Evolutionary conservation across 2,797 vertebrate species (phyloP).

Genomic region (Echiichthys vipera): DNA sequence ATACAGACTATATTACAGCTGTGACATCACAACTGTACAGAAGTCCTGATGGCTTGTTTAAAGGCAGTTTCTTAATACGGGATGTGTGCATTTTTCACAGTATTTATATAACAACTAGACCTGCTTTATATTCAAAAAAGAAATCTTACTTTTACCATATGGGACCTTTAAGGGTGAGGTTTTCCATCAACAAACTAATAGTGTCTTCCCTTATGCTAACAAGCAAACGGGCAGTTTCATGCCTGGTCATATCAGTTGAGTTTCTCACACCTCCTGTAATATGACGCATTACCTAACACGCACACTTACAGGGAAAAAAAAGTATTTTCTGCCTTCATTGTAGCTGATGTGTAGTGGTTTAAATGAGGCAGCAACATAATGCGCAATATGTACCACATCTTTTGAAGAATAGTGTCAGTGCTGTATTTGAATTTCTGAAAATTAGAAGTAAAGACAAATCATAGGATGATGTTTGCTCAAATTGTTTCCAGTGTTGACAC

Average conservation of each 20-base stretch:
- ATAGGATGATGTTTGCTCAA: background rate
- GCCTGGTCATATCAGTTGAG: background rate
- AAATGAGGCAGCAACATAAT: background rate
- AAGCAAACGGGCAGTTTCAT: conserved; percentile 1
- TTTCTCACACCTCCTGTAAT: background rate
- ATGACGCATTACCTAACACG: background rate
- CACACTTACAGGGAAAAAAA: background rate
- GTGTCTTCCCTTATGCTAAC: conserved; percentile 4
- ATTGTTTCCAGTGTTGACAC: conserved; percentile 1
- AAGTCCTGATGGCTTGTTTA: too few species aligned
- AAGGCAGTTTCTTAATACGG: too few species aligned
- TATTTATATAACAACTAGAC: too few species aligned
- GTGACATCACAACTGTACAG: too few species aligned
- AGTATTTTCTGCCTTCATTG: background rate
- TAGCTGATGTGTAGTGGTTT: background rate
- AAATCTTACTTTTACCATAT: too few species aligned
- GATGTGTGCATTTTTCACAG: too few species aligned
- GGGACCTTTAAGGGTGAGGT: too few species aligned
- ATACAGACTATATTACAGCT: too few species aligned
- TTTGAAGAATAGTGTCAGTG: background rate
- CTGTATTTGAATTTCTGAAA: conserved; percentile 7
- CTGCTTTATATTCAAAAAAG: too few species aligned
- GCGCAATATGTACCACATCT: background rate
- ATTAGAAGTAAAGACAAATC: conserved; percentile 24
- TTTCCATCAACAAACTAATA: too few species aligned